Evolutionary conservation across 2,888 invertebrate species (phyloP).

Genomic region (Cataglyphis livida): DNA sequence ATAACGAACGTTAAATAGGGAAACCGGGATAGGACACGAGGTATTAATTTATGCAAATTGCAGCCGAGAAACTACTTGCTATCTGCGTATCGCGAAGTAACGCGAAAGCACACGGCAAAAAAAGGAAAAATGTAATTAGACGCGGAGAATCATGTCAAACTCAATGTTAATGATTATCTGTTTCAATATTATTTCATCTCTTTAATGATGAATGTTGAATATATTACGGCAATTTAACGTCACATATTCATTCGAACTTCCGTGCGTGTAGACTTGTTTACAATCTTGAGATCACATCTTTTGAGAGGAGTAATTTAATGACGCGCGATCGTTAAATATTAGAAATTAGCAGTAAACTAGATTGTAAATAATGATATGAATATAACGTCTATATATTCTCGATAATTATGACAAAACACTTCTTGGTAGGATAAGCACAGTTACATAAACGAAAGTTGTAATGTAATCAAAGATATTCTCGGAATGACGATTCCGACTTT

Average conservation of each 20-base stretch:
- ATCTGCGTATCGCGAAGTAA: neutral
- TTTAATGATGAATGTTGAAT: constrained; percentile 36
- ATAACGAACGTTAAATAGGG: constrained; percentile 64
- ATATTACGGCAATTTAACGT: constrained; percentile 47
- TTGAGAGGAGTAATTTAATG: constrained; percentile 7
- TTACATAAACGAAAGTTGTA: constrained; percentile 36
- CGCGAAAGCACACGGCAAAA: constrained; percentile 16
- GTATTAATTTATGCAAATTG: constrained; percentile 76
- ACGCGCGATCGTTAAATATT: constrained; percentile 28
- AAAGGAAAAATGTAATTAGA: neutral
- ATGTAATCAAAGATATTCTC: constrained; percentile 35
- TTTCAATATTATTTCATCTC: constrained; percentile 41
- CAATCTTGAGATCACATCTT: neutral
- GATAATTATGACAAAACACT: constrained; percentile 35
- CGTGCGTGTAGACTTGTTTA: constrained; percentile 37
- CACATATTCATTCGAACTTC: constrained; percentile 25
- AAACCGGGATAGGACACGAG: constrained; percentile 63
- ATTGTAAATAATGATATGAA: neutral
- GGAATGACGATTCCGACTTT: constrained; percentile 4
- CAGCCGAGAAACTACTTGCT: constrained; percentile 23
- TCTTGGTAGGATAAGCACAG: constrained; percentile 12
- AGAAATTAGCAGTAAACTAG: constrained; percentile 37
- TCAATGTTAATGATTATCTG: constrained; percentile 67
- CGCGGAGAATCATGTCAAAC: constrained; percentile 19
- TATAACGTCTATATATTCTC: neutral